Evolutionary conservation across 2,113 vertebrate species (phyloP).

Genomic region (Rhea americana): DNA sequence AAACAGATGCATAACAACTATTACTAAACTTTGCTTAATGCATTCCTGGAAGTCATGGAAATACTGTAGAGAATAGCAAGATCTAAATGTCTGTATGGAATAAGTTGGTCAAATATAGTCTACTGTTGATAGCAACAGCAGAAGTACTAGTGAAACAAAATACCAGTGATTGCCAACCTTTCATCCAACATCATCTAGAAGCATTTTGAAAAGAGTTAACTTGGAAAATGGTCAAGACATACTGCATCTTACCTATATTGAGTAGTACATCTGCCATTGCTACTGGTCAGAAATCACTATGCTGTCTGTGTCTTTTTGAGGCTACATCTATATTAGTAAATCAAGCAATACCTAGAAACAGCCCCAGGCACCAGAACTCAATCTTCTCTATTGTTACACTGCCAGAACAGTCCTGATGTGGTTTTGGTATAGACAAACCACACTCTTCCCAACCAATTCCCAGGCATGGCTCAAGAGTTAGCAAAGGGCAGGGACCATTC

Average conservation of each 20-base stretch:
- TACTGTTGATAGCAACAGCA: neutral
- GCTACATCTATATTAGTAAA: no score
- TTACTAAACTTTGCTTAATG: neutral
- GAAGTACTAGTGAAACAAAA: neutral
- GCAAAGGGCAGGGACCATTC: no score
- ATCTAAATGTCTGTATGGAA: neutral
- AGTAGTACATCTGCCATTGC: no score
- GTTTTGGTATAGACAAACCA: no score
- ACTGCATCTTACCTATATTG: neutral
- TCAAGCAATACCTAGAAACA: no score
- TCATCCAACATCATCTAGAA: neutral
- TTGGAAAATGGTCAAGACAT: neutral
- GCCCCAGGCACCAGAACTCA: no score
- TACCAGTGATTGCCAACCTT: neutral
- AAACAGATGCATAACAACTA: neutral
- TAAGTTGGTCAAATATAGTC: neutral
- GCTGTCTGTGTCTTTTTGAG: no score
- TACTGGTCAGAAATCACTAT: no score
- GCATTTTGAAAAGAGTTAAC: neutral
- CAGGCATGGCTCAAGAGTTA: no score
- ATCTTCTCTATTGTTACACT: no score
- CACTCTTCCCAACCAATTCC: no score
- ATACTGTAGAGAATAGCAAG: neutral
- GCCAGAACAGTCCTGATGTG: no score
- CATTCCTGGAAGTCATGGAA: neutral